A percentile compares a stretch with the other conserved stretches of the same genome.
Conservation (phyloP, 2,113 vertebrate species). For the Tyrannus savana region DNA sequence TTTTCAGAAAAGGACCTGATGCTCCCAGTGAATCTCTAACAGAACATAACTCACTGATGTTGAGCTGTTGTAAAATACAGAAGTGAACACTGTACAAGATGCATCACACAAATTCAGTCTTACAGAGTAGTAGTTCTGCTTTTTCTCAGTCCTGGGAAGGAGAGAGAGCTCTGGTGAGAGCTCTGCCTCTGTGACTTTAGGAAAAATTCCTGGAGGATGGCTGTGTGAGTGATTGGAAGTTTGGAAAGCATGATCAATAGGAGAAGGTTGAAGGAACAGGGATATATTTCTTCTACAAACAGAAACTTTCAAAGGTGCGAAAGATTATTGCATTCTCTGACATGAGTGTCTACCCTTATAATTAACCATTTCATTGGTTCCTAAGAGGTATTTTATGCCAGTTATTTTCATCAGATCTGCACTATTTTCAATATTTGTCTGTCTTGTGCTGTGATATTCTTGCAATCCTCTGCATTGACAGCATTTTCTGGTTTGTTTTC, state of each 20-base stretch:
- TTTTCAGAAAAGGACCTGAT: neutral
- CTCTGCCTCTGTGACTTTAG: neutral
- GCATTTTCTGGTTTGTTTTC: neutral
- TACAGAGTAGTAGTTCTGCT: neutral
- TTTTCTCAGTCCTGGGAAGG: neutral
- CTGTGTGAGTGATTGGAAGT: neutral
- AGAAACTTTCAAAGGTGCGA: neutral
- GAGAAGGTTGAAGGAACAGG: neutral
- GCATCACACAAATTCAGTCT: neutral
- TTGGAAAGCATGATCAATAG: neutral
- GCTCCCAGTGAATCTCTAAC: neutral
- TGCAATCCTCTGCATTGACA: neutral
- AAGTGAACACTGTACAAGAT: neutral
- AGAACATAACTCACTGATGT: neutral
- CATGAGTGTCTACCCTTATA: neutral
- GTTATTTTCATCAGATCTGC: neutral
- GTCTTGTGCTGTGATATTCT: neutral
- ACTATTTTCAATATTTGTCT: neutral
- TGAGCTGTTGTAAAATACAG: neutral
- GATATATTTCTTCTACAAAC: neutral
- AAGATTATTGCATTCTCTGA: neutral
- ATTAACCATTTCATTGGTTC: neutral
- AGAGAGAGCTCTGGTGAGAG: neutral
- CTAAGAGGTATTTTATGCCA: neutral
- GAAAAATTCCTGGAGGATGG: neutral